A percentile compares a stretch with the other conserved stretches of the same genome.
These are phyloP conservation scores for Stomorhina lunata DNA, from an alignment of 2,888 invertebrate genomes.

Conservation along the genomic window DNA sequence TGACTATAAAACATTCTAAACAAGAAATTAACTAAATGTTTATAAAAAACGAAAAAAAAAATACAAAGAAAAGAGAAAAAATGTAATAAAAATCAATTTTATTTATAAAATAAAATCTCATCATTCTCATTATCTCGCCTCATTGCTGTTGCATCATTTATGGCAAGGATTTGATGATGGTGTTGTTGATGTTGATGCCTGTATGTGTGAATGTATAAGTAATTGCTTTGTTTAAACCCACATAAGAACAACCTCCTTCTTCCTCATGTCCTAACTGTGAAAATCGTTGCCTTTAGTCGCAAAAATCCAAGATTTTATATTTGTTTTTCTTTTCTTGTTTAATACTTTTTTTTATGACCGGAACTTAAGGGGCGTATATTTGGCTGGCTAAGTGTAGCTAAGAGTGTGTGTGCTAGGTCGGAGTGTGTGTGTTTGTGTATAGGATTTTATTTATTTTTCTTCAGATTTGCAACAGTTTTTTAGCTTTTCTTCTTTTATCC, in stretches of 20 bases:
- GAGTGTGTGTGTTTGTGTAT: not conserved
- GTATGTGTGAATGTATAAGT: no score
- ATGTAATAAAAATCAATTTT: slow-evolving; percentile 62
- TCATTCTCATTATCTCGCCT: slow-evolving; percentile 58
- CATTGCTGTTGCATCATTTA: slow-evolving; percentile 60
- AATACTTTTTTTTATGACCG: slow-evolving; percentile 23
- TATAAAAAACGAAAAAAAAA: no score
- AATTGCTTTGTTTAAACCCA: slow-evolving; percentile 27
- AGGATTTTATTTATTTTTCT: slow-evolving; percentile 18
- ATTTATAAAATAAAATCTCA: slow-evolving; percentile 59
- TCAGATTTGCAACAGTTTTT: slow-evolving; percentile 61
- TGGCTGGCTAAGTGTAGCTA: slow-evolving; percentile 1
- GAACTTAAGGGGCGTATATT: slow-evolving; percentile 38
- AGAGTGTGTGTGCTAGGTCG: not conserved
- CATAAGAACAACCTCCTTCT: slow-evolving; percentile 40
- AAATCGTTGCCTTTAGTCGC: slow-evolving; percentile 21
- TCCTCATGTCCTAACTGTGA: slow-evolving; percentile 35
- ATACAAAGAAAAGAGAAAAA: slow-evolving; percentile 15
- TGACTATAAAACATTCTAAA: not conserved
- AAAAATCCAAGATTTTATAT: slow-evolving; percentile 17
- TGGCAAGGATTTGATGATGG: slow-evolving; percentile 12
- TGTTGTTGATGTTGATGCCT: slow-evolving; percentile 8
- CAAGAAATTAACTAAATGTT: slow-evolving; percentile 27
- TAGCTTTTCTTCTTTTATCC: slow-evolving; percentile 5
- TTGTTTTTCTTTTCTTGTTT: not conserved